These are phyloP conservation scores for Chouioia cunea DNA, from an alignment of 2,888 invertebrate species.

Conservation along the genomic window DNA sequence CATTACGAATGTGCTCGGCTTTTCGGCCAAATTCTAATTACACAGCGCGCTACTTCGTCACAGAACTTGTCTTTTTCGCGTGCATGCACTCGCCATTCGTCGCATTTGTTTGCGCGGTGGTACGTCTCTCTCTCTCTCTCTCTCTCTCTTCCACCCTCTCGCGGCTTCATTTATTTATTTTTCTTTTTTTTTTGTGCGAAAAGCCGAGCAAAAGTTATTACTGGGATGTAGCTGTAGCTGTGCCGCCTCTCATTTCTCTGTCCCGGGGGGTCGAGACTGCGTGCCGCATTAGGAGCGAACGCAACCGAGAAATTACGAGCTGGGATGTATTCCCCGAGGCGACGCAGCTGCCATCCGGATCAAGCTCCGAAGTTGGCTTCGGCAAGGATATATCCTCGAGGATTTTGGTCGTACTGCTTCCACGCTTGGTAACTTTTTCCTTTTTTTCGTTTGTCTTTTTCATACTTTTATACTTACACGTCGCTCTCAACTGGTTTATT, in stretches of 20 bases:
- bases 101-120: background rate
- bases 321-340: constrained; percentile 24
- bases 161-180: no score
- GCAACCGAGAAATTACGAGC: constrained; percentile 28
- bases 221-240: no score
- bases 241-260: no score
- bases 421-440: background rate
- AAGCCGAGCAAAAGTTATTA: no score
- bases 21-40: constrained; percentile 20
- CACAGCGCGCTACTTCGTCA: background rate
- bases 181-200: no score
- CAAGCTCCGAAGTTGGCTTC: background rate
- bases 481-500: constrained; percentile 9
- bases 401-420: constrained; percentile 12
- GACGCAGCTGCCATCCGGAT: constrained; percentile 1
- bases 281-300: constrained; percentile 18
- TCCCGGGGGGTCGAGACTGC: background rate
- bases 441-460: background rate
- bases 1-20: no score
- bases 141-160: background rate
- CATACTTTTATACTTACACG: background rate
- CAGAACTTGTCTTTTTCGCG: background rate
- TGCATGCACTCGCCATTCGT: background rate
- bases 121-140: background rate
- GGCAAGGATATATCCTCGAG: background rate